These are phyloP conservation scores for Parauchenoglanis ngamensis DNA, from an alignment of 2,797 vertebrate genomes.

Conservation along the genomic window DNA sequence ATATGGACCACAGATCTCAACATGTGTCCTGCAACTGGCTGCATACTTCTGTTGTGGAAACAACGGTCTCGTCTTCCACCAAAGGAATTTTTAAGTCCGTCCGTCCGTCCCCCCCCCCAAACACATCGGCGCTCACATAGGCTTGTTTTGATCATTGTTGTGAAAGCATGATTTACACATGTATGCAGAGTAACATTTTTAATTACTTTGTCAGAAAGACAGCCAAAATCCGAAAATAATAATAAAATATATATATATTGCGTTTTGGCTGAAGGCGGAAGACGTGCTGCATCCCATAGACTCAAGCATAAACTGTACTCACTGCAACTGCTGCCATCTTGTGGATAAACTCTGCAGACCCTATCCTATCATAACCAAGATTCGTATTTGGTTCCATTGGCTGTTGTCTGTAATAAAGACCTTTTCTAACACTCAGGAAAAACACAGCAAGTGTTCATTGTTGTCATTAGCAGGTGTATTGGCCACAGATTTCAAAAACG, in stretches of 20 bases:
- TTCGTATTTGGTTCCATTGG: not conserved
- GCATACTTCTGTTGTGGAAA: slow-evolving; percentile 30
- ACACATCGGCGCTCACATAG: not conserved
- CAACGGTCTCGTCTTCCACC: slow-evolving; percentile 7
- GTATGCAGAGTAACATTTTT: slow-evolving; percentile 2
- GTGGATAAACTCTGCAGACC: slow-evolving; percentile 22
- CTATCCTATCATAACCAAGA: not conserved
- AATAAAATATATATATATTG: not conserved
- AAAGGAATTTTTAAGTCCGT: slow-evolving; percentile 22
- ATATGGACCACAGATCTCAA: slow-evolving; percentile 60
- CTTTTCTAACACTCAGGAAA: not conserved
- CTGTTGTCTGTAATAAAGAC: not conserved
- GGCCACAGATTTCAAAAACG: slow-evolving; percentile 25
- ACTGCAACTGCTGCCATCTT: slow-evolving; percentile 37
- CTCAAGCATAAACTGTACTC: not conserved
- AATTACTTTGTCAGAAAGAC: not conserved
- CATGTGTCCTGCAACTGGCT: slow-evolving; percentile 26
- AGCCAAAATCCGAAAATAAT: not conserved
- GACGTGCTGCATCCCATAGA: not conserved
- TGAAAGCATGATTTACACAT: not conserved
- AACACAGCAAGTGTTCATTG: not conserved
- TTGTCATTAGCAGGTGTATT: slow-evolving; percentile 32
- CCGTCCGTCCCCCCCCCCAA: no score
- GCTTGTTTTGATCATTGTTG: slow-evolving; percentile 8
- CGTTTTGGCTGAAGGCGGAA: not conserved